Base-by-base conservation (phyloP, 2,888 invertebrate species). In the Unio delphinus region DNA sequence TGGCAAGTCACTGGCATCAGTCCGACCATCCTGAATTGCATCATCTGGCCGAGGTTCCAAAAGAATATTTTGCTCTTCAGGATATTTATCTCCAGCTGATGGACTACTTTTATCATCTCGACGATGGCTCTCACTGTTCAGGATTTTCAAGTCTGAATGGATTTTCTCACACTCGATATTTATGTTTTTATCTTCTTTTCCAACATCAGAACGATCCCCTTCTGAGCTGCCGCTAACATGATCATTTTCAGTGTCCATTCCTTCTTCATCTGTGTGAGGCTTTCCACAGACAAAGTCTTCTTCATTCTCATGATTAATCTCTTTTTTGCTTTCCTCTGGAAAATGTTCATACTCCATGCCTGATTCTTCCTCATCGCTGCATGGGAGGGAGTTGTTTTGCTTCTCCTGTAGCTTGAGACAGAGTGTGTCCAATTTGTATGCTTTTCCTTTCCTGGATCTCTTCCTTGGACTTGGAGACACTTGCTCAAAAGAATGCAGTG, bases 401-500 rank as follows among this genome's bases (percentile, higher is more conserved):
- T 81, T 82, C 63, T 85, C 85, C 67, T 88, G 88, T 17, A 88
- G 76, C 69, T 88, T 87, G 75, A 87, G 77, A 71, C 87, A 88
- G 18, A 87, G 74, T 1, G 84, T 84, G 76, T 96, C 95, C 67
- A 97, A 90, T 83, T 95, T 96, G 83, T 94, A 94, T 0, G 96
- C 95, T 65, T 94, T 94, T 0, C 96, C 96, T 90, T 97, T 98
- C 80, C 97, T 93, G 30, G 96, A 92, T 80, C 93, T 93, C 82
- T 93, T 93, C 3, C 89, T 74, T n/a, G 85, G 84, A 56, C 91
- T 90, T 1, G 92, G 80, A 17, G 76, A 76, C 15, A 74, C 71
- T n/a, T 76, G 68, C 11, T 82, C 91, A 45, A 90, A 90, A 0
- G 92, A 70, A 55, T 67, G 69, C n/a, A 72, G 72, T 0, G 79